These are phyloP conservation scores for Nasonia longicornis DNA, from an alignment of 1,140 invertebrate species.

Conservation along the genomic window DNA sequence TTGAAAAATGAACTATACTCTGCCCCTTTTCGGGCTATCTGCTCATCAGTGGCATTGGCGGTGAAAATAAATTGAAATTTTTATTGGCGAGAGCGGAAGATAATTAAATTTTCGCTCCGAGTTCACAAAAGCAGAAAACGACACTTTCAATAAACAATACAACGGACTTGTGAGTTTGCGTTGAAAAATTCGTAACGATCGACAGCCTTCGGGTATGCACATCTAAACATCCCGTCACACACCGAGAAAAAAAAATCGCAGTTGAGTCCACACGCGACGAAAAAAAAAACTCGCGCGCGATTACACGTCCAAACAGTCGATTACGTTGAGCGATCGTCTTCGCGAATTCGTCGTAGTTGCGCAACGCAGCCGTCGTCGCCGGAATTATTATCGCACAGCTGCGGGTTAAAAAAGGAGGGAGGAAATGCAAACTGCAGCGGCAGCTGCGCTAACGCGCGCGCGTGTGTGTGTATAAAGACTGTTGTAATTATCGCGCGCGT, in stretches of 20 bases:
- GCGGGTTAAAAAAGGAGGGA: not conserved
- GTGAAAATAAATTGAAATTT: not conserved
- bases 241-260: too few species aligned
- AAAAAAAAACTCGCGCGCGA: not conserved
- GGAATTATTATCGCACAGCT: not conserved
- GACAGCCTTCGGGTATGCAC: too few species aligned
- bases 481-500: not conserved
- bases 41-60: not conserved
- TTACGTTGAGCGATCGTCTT: not conserved
- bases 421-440: not conserved
- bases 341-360: not conserved
- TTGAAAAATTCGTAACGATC: too few species aligned
- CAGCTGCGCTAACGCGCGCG: not conserved
- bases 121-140: too few species aligned
- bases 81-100: not conserved
- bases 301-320: not conserved
- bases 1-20: not conserved
- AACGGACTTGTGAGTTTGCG: too few species aligned
- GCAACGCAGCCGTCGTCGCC: not conserved
- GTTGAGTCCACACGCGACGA: not conserved
- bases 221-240: too few species aligned
- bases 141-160: too few species aligned
- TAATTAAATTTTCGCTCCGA: not conserved
- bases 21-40: not conserved
- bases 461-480: not conserved